Base-by-base conservation (phyloP, 1,140 invertebrate genomes). In the Anoplophora glabripennis region DNA sequence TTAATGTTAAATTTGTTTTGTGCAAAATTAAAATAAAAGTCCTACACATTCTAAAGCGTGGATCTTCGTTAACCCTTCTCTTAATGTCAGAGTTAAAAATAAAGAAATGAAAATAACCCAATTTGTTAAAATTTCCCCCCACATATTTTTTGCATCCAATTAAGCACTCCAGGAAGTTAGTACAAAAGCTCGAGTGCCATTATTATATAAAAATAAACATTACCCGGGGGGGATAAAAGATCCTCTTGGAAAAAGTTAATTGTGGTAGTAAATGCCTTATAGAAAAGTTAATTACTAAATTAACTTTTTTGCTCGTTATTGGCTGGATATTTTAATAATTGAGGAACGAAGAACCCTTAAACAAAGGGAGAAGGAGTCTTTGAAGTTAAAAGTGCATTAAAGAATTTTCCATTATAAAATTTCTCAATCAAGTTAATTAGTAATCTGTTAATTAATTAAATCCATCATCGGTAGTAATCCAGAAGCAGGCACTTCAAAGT, bases 401-500 rank as follows among this genome's bases (percentile, higher is more conserved):
- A 69, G 62, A 66, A 67, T 59, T 67, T 67, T 54, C 58, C 54
- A 61, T 69, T 67, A 69, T 64, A 63, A 64, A 67, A 67, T 69
- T 65, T 65, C 67, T 67, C 67, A 66, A 66, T 65, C 63, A 61
- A 71, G 67, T 72, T 73, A 73, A 73, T 72, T 72, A 74, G 72
- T 70, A 74, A 74, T 68, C 71, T 71, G 72, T 71, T 72, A 74
- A 74, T 73, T 73, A 73, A 73, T 73, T 74, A 69, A 72, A 72
- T 71, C 70, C 69, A 70, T 72, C 68, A 69, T 63, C 58, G 69
- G 66, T 65, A 67, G 65, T 71, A 64, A 67, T 67, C 63, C 61
- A n/a, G 52, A 66, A 69, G 64, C 67, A 61, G 68, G 67, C 65
- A 70, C 70, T 72, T 72, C 70, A 73, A 73, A 72, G 70, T 73